Percentiles rank a stretch among this genome's conserved stretches.
These are phyloP conservation scores for Phylloscopus trochiloides DNA, from an alignment of 2,113 vertebrate species.

Conservation along the genomic window DNA sequence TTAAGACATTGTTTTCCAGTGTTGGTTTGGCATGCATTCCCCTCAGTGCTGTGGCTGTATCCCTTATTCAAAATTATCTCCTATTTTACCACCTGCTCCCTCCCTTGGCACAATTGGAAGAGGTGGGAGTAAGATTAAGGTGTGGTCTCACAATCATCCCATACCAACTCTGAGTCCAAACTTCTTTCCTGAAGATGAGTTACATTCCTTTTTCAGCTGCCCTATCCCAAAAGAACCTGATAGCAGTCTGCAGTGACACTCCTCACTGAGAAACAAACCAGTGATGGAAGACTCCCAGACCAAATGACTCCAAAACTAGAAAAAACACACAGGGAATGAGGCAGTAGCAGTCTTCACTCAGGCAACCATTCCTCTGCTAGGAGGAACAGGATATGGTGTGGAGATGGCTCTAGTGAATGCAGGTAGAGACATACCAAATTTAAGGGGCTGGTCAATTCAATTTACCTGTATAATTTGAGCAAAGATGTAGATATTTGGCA, in stretches of 20 bases:
- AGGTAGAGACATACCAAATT: neutral
- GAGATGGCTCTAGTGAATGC: neutral
- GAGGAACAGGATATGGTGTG: rapidly evolving
- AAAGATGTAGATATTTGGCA: neutral
- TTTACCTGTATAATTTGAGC: neutral
- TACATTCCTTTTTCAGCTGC: neutral
- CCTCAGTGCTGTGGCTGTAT: rapidly evolving
- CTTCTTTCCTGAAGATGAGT: neutral
- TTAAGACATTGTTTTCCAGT: neutral
- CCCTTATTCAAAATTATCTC: neutral
- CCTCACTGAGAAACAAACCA: rapidly evolving
- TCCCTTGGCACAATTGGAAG: neutral
- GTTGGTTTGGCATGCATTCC: neutral
- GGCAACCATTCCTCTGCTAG: neutral
- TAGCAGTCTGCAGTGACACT: rapidly evolving
- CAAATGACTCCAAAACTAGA: neutral
- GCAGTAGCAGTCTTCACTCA: neutral
- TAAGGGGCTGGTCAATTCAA: neutral
- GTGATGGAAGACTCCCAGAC: neutral
- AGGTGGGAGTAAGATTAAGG: neutral
- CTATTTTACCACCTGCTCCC: neutral
- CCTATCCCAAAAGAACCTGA: rapidly evolving
- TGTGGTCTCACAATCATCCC: neutral
- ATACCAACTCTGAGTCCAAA: neutral
- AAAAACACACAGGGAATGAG: neutral